Percentiles rank a stretch among this genome's conserved stretches.
phyloP scores from a whole-genome alignment of 2,797 vertebrate species.

The Coracias cyanogaster region DNA sequence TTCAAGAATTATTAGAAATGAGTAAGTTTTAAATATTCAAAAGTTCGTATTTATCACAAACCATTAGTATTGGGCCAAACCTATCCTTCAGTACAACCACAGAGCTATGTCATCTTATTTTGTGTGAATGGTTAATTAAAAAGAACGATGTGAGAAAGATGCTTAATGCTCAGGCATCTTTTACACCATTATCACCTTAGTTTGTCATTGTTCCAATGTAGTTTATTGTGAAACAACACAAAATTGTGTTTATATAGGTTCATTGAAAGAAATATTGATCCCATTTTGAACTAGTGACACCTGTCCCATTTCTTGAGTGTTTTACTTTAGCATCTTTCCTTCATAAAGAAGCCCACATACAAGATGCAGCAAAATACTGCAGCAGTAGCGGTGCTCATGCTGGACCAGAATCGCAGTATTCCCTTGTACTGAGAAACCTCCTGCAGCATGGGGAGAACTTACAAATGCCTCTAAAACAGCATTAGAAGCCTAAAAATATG shows the following conservation, averaged over 20 bases:
- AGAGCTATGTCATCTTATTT: not conserved
- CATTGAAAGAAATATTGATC: not conserved
- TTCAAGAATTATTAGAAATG: not conserved
- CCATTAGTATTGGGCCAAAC: not conserved
- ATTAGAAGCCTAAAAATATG: not conserved
- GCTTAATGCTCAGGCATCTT: not conserved
- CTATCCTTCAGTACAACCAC: not conserved
- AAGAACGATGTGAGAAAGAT: not conserved
- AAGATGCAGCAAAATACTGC: not conserved
- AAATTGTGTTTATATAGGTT: not conserved
- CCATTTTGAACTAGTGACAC: not conserved
- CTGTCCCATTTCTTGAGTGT: not conserved
- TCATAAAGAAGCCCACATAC: not conserved
- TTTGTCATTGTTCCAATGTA: not conserved
- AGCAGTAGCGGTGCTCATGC: no score
- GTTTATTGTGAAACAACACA: not conserved
- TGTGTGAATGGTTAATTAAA: not conserved
- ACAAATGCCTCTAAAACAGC: not conserved
- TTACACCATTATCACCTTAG: not conserved
- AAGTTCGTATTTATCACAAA: not conserved
- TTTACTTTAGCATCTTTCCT: not conserved
- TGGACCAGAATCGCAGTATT: not conserved
- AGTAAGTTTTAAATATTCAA: not conserved
- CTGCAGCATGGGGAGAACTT: not conserved
- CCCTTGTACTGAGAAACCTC: rapidly evolving